phyloP scores from a whole-genome alignment of 1,140 invertebrate genomes.

The Trichonephila clavata region DNA sequence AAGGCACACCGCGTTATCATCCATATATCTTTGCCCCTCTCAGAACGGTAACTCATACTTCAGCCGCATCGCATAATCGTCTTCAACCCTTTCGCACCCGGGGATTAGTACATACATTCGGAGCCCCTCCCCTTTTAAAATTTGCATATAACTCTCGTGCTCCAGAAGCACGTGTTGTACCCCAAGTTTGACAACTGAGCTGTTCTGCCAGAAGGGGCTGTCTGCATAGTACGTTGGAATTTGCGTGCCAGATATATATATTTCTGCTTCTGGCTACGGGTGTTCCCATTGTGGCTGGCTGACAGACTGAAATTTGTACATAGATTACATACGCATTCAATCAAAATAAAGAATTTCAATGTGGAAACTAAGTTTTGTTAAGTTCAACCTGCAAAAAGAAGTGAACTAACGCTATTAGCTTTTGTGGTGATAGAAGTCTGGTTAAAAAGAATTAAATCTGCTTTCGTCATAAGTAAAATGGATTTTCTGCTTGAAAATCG shows the following conservation, averaged over 20 bases:
- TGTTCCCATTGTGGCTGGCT: background rate
- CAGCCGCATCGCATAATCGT: conserved; percentile 49
- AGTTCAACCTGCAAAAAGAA: too few species aligned
- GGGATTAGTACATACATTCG: background rate
- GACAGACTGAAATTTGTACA: too few species aligned
- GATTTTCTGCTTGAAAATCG: too few species aligned
- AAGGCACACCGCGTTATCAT: background rate
- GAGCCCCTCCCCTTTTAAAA: conserved; percentile 45
- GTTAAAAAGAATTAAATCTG: too few species aligned
- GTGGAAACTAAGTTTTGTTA: too few species aligned
- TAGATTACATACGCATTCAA: too few species aligned
- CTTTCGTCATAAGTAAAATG: too few species aligned
- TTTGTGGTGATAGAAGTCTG: too few species aligned
- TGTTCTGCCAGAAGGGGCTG: background rate
- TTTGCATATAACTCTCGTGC: conserved; percentile 52
- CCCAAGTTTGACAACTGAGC: conserved; percentile 26
- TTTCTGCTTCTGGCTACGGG: background rate
- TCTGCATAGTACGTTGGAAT: background rate
- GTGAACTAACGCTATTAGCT: too few species aligned
- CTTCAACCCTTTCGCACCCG: conserved; percentile 63
- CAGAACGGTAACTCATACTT: conserved; percentile 48
- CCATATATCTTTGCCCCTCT: background rate
- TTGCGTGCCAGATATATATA: too few species aligned
- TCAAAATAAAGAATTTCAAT: too few species aligned
- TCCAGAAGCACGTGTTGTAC: conserved; percentile 47